Percentiles rank a stretch among this genome's conserved stretches.
Evolutionary conservation across 1,140 invertebrate species (phyloP).

Genomic region (Laupala kohalensis): DNA sequence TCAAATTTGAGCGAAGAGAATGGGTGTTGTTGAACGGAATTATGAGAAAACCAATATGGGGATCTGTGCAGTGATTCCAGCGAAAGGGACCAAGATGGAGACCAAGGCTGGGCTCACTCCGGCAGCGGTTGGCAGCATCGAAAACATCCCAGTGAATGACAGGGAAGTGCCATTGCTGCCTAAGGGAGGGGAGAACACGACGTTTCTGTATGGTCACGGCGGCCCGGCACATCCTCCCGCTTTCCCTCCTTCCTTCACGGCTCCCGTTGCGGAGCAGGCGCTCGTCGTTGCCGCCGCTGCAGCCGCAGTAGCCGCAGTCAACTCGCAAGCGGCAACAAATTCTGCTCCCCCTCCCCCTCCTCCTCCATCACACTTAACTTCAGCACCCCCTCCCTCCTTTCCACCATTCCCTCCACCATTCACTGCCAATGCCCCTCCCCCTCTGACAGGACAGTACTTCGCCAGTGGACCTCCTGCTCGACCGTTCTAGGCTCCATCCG

Average conservation of each 20-base stretch:
- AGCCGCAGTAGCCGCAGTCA: not conserved
- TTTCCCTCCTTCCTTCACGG: not conserved
- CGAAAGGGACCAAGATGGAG: constrained; percentile 10
- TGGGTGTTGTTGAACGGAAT: too few relatives aligned
- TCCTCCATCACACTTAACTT: not conserved
- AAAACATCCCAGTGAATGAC: too few relatives aligned
- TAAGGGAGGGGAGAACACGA: not conserved
- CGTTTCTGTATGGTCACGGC: not conserved
- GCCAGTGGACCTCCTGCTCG: not conserved
- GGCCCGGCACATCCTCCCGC: not conserved
- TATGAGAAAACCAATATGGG: too few relatives aligned
- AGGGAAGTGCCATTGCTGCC: too few relatives aligned
- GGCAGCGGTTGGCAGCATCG: not conserved
- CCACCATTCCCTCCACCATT: not conserved
- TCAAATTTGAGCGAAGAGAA: too few relatives aligned
- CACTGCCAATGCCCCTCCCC: not conserved
- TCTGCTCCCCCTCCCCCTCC: not conserved
- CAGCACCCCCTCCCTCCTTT: not conserved
- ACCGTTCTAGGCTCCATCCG: not conserved
- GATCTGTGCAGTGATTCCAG: constrained; percentile 11
- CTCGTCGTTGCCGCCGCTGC: not conserved
- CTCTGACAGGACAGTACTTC: not conserved
- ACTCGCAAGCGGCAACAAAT: too few relatives aligned
- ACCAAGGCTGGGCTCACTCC: not conserved
- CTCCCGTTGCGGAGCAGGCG: too few relatives aligned